A percentile compares a stretch with the other conserved stretches of the same genome.
These are phyloP conservation scores for Baryphthengus martii DNA, from an alignment of 2,113 vertebrate species.

Conservation along the genomic window DNA sequence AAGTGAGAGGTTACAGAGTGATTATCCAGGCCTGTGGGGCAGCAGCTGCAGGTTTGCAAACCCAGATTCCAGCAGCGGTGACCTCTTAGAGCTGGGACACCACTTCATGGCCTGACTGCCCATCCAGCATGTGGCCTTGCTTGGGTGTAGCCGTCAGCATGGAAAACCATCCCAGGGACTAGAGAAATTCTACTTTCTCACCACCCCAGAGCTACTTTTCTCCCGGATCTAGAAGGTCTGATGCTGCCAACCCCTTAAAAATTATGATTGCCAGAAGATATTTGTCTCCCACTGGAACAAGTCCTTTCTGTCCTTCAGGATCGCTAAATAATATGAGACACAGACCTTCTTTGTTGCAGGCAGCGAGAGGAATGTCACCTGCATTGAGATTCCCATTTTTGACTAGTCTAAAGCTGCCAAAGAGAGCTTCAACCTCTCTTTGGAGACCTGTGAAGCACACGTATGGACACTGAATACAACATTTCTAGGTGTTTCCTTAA, in stretches of 20 bases:
- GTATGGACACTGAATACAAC: neutral
- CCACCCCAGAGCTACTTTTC: neutral
- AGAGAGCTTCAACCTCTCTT: too few species aligned
- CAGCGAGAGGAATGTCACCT: neutral
- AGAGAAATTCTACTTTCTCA: neutral
- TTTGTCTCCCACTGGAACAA: neutral
- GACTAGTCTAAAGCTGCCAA: too few species aligned
- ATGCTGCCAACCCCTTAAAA: neutral
- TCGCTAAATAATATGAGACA: neutral
- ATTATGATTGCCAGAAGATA: neutral
- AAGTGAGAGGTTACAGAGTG: fast-evolving
- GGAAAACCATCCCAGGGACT: neutral
- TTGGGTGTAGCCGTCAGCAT: neutral
- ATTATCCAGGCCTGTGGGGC: fast-evolving
- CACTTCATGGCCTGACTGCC: fast-evolving
- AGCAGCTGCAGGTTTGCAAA: fast-evolving
- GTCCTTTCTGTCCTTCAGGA: neutral
- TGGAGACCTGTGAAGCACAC: neutral
- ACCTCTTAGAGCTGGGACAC: neutral
- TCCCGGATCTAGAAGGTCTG: neutral
- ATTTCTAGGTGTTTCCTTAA: neutral
- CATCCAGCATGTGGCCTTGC: neutral
- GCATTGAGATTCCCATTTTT: neutral
- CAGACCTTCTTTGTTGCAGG: neutral
- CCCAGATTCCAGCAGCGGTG: fast-evolving